A percentile compares a stretch with the other conserved stretches of the same genome.
Evolutionary conservation across 1,140 invertebrate genomes (phyloP).

Genomic region (Penaeus japonicus): DNA sequence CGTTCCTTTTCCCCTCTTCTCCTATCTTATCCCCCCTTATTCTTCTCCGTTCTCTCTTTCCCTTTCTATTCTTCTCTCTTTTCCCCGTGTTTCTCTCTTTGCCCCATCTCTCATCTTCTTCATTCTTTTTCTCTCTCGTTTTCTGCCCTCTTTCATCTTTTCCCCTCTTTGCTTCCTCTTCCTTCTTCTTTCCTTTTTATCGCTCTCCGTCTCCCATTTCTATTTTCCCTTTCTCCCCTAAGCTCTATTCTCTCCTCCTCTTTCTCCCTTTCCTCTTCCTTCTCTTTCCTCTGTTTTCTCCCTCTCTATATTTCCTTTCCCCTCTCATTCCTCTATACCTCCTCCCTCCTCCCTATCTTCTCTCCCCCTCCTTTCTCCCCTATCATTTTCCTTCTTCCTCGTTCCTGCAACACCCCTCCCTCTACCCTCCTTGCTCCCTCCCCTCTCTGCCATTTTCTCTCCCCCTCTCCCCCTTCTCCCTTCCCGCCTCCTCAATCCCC

Average conservation of each 20-base stretch:
- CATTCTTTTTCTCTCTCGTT: background rate
- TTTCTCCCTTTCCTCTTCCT: background rate
- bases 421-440: too few relatives aligned
- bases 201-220: background rate
- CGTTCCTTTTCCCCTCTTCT: too few relatives aligned
- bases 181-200: background rate
- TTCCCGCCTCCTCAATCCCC: too few relatives aligned
- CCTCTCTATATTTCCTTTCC: background rate
- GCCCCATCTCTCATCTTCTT: background rate
- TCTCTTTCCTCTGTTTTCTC: background rate
- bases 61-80: background rate
- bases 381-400: too few relatives aligned
- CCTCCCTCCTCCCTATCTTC: background rate
- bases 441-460: too few relatives aligned
- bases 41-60: background rate
- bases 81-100: background rate
- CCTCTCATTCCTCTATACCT: background rate
- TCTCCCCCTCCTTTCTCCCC: too few relatives aligned
- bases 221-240: background rate
- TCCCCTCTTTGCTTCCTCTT: background rate
- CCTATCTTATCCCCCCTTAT: too few relatives aligned
- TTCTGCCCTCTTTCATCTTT: background rate
- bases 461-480: too few relatives aligned
- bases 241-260: background rate
- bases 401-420: too few relatives aligned